Percentiles rank a stretch among this genome's conserved stretches.
Conservation (phyloP, 2,113 vertebrate genomes). For the Rhinogobius similis region DNA sequence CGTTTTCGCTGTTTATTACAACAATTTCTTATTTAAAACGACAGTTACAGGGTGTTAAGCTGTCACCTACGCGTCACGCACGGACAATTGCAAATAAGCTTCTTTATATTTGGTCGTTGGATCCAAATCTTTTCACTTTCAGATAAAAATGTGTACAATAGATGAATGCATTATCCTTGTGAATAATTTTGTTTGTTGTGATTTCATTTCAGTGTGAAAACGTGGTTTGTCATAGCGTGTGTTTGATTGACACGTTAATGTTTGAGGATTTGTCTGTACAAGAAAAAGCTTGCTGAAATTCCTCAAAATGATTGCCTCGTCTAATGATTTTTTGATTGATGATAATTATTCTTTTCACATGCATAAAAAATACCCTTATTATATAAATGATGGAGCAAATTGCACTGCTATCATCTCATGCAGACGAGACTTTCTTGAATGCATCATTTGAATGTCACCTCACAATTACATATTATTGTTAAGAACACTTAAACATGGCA, state of each 20-base stretch:
- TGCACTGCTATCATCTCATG: too few species aligned
- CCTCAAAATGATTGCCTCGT: neutral
- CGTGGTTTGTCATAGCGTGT: too few species aligned
- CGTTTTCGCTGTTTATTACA: neutral
- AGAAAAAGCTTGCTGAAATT: neutral
- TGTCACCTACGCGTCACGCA: neutral
- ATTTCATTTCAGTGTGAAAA: neutral
- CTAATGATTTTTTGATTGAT: neutral
- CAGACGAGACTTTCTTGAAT: too few species aligned
- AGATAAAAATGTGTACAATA: neutral
- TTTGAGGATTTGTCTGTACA: neutral
- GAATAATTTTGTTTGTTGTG: neutral
- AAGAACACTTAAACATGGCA: neutral
- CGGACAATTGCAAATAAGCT: neutral
- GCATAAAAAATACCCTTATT: neutral
- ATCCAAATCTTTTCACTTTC: neutral
- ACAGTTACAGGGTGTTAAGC: neutral
- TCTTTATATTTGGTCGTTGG: neutral
- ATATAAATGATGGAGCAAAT: neutral
- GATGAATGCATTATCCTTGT: too few species aligned
- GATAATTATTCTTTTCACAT: neutral
- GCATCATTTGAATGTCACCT: neutral
- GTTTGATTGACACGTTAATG: neutral
- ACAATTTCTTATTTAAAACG: neutral
- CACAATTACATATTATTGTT: neutral